Conservation (phyloP, 2,888 invertebrate species). For the Thysanoteuthis rhombus region DNA sequence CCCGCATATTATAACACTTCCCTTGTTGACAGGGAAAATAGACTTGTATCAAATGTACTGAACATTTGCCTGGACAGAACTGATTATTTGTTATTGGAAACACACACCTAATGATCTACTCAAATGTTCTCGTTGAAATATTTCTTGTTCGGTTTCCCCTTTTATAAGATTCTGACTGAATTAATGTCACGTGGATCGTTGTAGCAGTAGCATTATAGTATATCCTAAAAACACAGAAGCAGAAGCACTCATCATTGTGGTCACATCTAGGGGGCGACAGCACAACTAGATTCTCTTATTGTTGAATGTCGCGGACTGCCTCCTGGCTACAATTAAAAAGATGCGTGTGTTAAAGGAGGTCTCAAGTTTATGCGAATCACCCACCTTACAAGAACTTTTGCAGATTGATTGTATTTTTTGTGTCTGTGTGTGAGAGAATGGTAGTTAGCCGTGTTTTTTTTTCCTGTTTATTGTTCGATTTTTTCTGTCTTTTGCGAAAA, state of each 20-base stretch:
- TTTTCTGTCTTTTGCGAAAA: too few species aligned
- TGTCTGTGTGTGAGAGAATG: neutral
- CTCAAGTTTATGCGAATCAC: neutral
- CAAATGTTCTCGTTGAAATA: neutral
- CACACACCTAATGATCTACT: too few species aligned
- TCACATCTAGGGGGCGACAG: neutral
- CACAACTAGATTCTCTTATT: neutral
- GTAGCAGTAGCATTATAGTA: neutral
- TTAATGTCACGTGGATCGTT: neutral
- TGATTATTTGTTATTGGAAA: too few species aligned
- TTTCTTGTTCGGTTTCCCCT: neutral
- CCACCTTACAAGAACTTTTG: neutral
- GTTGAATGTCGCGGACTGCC: neutral
- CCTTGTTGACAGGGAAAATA: too few species aligned
- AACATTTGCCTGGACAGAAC: too few species aligned
- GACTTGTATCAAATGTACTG: too few species aligned
- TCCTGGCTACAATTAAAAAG: neutral
- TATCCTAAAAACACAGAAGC: neutral
- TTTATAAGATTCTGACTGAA: neutral
- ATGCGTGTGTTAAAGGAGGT: neutral
- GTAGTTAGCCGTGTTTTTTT: too few species aligned
- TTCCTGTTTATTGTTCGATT: too few species aligned
- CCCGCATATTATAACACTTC: too few species aligned
- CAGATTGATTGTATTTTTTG: neutral
- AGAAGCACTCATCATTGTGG: neutral